Evolutionary conservation across 1,140 invertebrate genomes (phyloP), one percentile per base, ranked within the genome.

Genomic region (Trichoplusia ni): DNA sequence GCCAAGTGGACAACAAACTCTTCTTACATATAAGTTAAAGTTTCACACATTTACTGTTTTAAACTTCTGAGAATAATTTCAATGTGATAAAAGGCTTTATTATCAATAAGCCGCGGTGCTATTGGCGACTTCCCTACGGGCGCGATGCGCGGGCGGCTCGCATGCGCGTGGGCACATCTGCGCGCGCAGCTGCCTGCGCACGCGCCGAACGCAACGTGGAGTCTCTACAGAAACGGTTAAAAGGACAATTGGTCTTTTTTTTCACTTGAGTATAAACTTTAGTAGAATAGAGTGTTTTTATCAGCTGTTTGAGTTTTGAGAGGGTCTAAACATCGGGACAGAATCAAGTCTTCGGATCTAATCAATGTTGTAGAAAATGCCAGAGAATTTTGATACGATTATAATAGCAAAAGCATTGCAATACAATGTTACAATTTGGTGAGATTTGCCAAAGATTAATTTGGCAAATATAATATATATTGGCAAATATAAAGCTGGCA

Each of bases 141-240:
- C 14, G 25, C 29, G 51, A 31, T 51, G 46, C n/a, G 33, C 49
- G 33, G 42, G 38, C 31, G 51, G 42, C 42, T 40, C 33, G 44
- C 27, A 46, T 54, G 59, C 16, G 54, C 61, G 47, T 51, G 40
- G 37, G 23, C 47, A 59, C 73, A 72, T 64, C 69, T 75, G 69
- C 73, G 64, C 64, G 37, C 40, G 54, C 73, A 75, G 69, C 66
- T 75, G 73, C 37, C 4, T 7, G 44, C 53, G 69, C 71, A 68
- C 69, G 69, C 58, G 69, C 69, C 64, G 54, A 18, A 53, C 14
- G 29, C 40, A 38, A 37, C 33, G 29, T 47, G 58, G 35, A 56
- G 21, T 25, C 29, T 53, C 21, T n/a, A n/a, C 44, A 25, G 5
- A 40, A 42, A 40, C 53, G 37, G 53, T 56, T 56, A 42, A 56